Evolutionary conservation across 2,888 invertebrate genomes (phyloP), one percentile per base, ranked within the genome.

Genomic region (Idaea dimidiata): DNA sequence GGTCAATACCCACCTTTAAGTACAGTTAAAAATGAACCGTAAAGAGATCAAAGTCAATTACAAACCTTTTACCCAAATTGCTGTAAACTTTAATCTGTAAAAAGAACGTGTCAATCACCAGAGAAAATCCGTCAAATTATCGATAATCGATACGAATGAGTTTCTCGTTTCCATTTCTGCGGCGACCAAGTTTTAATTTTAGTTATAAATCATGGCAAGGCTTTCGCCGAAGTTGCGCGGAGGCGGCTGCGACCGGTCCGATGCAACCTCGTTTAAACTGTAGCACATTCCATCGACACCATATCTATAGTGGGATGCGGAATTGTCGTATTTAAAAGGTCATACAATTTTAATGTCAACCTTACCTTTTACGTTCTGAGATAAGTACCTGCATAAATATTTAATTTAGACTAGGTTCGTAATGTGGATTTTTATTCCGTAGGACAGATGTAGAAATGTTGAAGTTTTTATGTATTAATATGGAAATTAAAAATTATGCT

Each of bases 251-350:
- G 86, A 89, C 91, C 91, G 89, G 90, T 90, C 86, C 83, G 73
- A 83, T 83, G 81, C 89, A 88, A 87, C 88, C 92, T 91, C 91
- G 90, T 92, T 91, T 92, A 91, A 92, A 91, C 91, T 91, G 91
- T 91, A 91, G 91, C 91, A 92, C 91, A 92, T 92, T 92, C 92
- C 91, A 81, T 70, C 71, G 76, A 72, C 74, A 74, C 70, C 67
- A 67, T 81, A 88, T 83, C 75, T 81, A 81, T 90, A 89, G 89
- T 80, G 3, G 43, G 43, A 43, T 43, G 43, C 43, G 43, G 43
- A 43, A 43, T 43, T 43, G 43, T 10, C 3, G 2, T 14, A 3
- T 14, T 3, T 43, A 43, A 43, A 43, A 43, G 43, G 43, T 43
- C 43, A 43, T 8, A 5, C 43, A 43, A 14, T 14, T 43, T 43